These are phyloP conservation scores for Cladorhizidae sp. DNA, from an alignment of 37 sponge, comb jelly and placozoan genomes.

Conservation along the genomic window DNA sequence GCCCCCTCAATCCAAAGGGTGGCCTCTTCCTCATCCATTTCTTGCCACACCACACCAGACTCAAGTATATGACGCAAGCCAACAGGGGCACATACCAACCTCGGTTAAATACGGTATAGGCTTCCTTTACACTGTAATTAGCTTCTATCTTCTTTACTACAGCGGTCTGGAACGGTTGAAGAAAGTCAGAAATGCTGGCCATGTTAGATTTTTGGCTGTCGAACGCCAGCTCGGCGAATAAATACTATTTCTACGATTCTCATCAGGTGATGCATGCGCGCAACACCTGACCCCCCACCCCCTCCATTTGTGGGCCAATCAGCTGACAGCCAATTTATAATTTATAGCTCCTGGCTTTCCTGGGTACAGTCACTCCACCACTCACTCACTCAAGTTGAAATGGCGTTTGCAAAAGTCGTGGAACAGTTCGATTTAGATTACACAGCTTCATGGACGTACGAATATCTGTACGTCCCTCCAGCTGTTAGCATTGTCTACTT, in stretches of 20 bases:
- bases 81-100: background rate
- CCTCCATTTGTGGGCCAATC: no score
- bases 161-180: no score
- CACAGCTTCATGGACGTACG: background rate
- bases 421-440: constrained; percentile 6
- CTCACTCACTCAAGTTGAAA: no score
- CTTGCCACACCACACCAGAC: constrained; percentile 27
- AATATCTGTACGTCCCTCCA: constrained; percentile 5
- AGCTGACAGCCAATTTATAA: no score
- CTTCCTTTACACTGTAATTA: background rate
- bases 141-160: background rate
- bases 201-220: no score
- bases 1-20: constrained; percentile 17
- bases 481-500: constrained; percentile 34
- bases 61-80: constrained; percentile 31
- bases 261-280: no score
- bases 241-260: no score
- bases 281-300: no score
- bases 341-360: no score
- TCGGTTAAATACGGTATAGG: background rate
- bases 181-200: no score
- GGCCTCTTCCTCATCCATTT: constrained; percentile 41
- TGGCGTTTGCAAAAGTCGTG: background rate
- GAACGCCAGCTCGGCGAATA: no score
- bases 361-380: no score